Evolutionary conservation across 2,113 vertebrate species (phyloP).

Genomic region (Bujurquina vittata): DNA sequence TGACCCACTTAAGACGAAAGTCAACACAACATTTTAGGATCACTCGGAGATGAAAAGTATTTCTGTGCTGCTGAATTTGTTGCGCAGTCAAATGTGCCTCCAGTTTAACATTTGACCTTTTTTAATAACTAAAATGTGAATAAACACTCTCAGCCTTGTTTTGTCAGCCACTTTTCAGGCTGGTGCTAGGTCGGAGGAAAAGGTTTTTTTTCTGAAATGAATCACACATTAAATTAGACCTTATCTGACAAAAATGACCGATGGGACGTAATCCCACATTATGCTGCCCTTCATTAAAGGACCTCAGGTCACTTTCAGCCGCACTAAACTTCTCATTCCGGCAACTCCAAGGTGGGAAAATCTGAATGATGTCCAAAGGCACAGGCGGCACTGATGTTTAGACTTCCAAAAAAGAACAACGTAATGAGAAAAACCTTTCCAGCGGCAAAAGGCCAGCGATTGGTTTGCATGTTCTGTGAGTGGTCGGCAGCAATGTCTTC

Average conservation of each 20-base stretch:
- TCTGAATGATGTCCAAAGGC: not conserved
- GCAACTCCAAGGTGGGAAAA: not conserved
- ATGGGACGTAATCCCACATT: slow-evolving; percentile 40
- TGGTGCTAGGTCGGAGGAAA: not conserved
- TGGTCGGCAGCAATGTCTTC: not conserved
- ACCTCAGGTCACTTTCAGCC: slow-evolving; percentile 30
- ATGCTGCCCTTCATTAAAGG: slow-evolving; percentile 25
- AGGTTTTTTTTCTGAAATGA: not conserved
- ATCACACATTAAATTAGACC: not conserved
- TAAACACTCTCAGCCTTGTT: not conserved
- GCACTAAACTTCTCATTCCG: slow-evolving; percentile 1
- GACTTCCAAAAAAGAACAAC: not conserved
- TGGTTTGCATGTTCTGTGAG: not conserved
- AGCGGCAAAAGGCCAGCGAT: not conserved
- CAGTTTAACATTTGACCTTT: not conserved
- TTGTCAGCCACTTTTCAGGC: not conserved
- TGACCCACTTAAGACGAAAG: slow-evolving; percentile 6
- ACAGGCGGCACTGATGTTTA: not conserved
- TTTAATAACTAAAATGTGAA: not conserved
- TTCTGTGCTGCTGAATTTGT: not conserved
- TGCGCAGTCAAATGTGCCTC: not conserved
- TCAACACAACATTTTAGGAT: not conserved
- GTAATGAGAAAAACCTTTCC: not conserved
- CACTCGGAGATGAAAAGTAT: not conserved
- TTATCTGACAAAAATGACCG: slow-evolving; percentile 39